Evolutionary conservation across 2,888 invertebrate genomes (phyloP), one percentile per base, ranked within the genome.

Genomic region (Patella ulyssiponensis): DNA sequence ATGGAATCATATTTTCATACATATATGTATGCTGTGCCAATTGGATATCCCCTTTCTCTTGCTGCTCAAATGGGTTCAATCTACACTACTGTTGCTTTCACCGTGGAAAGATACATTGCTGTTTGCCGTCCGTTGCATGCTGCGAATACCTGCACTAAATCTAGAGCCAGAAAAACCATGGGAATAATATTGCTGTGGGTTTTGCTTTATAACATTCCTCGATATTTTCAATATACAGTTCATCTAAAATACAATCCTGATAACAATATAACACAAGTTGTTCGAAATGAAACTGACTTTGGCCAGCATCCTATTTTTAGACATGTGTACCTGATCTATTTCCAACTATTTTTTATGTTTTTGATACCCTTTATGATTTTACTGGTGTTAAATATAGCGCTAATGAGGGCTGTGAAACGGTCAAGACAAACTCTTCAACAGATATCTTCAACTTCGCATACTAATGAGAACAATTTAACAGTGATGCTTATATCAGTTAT

Each of bases 401-500:
- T 91, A n/a, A 87, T 90, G 69, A 80, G 87, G 14, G 89, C 90
- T 9, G 89, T 91, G 53, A 86, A 84, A 73, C 81, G 80, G 23
- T 90, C 90, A 1, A 83, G 87, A 17, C 83, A 85, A 44, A 81
- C 83, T 64, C 87, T 89, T 81, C 85, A 84, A 74, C 64, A 23
- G 3, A 64, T 64, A 12, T 81, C 86, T 0, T 83, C 84, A 9
- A 83, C 81, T 27, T 82, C 84, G 44, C 81, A 81, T 58, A 77
- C 79, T 52, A 95, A 97, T 69, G 98, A 98, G 92, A 96, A 98
- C 82, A 96, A 97, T n/a, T 93, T 98, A 80, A 98, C 98, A 23
- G 96, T 97, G 76, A 98, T 98, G 98, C 93, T 98, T 80, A 94
- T 98, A 74, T 96, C 96, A 86, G 97, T 98, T n/a, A 98, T 98